These are phyloP conservation scores for Ammodytes marinus DNA, from an alignment of 2,113 vertebrate species.

Conservation along the genomic window DNA sequence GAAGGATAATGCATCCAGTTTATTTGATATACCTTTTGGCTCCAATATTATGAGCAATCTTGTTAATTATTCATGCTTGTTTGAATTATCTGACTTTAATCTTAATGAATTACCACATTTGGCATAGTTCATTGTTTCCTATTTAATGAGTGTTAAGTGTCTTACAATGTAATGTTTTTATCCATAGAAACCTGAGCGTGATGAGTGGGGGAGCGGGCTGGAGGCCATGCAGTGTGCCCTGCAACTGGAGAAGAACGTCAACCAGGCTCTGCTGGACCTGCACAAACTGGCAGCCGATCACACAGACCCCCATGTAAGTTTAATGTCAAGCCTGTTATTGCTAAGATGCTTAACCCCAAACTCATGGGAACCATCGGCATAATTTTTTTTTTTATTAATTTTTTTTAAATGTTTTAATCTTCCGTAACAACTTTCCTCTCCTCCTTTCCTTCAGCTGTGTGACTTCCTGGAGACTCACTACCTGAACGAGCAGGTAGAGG, in stretches of 20 bases:
- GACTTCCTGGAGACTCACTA: constrained; percentile 97
- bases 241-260: constrained; percentile 89
- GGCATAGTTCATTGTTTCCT: not conserved
- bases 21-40: not conserved
- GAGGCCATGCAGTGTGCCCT: constrained; percentile 88
- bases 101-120: not conserved
- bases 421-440: not conserved
- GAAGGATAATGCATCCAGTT: too few relatives aligned
- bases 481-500: constrained; percentile 94
- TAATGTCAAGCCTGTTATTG: not conserved
- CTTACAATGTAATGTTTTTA: not conserved
- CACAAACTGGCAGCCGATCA: constrained; percentile 84
- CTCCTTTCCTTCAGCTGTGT: constrained; percentile 68
- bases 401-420: too few relatives aligned
- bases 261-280: constrained; percentile 89
- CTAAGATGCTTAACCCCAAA: too few relatives aligned
- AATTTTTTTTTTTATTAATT: too few relatives aligned
- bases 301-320: constrained; percentile 86
- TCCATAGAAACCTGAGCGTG: constrained; percentile 74
- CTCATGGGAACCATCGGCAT: too few relatives aligned
- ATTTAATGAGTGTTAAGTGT: not conserved
- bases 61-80: too few relatives aligned
- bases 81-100: not conserved
- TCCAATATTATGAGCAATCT: not conserved
- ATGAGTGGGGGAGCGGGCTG: constrained; percentile 87